Conservation (phyloP, 30 jellyfish, hydroid and myxozoan genomes). For the Sanderia malayensis region DNA sequence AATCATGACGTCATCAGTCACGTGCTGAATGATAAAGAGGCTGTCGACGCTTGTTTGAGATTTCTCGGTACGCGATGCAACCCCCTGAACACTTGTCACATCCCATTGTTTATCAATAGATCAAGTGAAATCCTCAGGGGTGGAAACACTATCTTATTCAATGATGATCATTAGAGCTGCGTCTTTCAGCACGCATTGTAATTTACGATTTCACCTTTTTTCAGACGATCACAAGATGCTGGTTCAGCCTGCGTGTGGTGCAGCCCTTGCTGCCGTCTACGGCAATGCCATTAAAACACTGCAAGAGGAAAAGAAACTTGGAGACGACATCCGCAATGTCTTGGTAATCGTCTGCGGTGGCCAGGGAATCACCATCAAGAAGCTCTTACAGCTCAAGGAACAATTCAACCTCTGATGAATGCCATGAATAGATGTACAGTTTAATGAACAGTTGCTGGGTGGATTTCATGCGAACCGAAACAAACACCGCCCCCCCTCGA, state of each 20-base stretch:
- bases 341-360: slow-evolving; percentile 95
- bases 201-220: too few species aligned
- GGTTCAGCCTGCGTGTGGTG: slow-evolving; percentile 96
- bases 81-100: too few species aligned
- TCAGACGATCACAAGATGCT: slow-evolving; percentile 78
- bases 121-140: too few species aligned
- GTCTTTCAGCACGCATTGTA: too few species aligned
- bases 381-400: slow-evolving; percentile 28
- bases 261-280: slow-evolving; percentile 81
- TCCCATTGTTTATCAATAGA: too few species aligned
- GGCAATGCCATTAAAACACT: slow-evolving; percentile 32
- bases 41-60: slow-evolving; percentile 75
- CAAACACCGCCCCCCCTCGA: too few species aligned
- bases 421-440: too few species aligned
- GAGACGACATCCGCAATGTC: slow-evolving; percentile 33
- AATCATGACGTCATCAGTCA: slow-evolving; percentile 59
- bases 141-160: too few species aligned
- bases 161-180: too few species aligned
- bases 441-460: too few species aligned
- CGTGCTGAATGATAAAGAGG: slow-evolving; percentile 64
- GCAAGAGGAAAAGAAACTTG: slow-evolving; percentile 27
- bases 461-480: too few species aligned
- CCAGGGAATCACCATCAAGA: slow-evolving; percentile 45
- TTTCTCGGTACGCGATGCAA: slow-evolving; percentile 46
- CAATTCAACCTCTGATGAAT: slow-evolving; percentile 19